phyloP scores from a whole-genome alignment of 2,797 vertebrate species.

The Oophaga sylvatica region DNA sequence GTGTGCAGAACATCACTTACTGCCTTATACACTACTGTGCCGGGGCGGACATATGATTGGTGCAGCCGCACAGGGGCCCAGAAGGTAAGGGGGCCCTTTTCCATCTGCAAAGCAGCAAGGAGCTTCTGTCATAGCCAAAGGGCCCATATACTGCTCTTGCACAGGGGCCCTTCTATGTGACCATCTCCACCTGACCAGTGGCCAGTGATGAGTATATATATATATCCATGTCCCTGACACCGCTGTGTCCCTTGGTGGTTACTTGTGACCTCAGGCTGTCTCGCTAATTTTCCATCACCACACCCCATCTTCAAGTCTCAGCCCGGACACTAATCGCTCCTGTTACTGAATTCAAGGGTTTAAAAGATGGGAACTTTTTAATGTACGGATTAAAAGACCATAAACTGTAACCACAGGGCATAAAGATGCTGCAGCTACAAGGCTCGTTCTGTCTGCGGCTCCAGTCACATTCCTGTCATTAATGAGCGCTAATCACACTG shows the following conservation, averaged over 20 bases:
- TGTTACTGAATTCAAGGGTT: neutral
- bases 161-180: no score
- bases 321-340: neutral
- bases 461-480: neutral
- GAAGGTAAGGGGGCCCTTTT: no score
- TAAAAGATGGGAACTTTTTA: neutral
- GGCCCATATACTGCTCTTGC: no score
- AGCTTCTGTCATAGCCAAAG: no score
- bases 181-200: neutral
- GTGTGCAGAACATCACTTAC: no score
- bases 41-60: no score
- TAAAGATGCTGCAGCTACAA: neutral
- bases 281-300: neutral
- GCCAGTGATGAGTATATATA: neutral
- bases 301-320: slow-evolving; percentile 12
- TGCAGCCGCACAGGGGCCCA: no score
- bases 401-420: neutral
- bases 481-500: neutral
- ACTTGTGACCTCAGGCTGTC: neutral
- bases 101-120: no score
- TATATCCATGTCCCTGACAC: neutral
- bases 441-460: neutral
- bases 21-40: no score
- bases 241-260: neutral
- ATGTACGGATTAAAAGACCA: slow-evolving; percentile 17